A percentile compares a stretch with the other conserved stretches of the same genome.
phyloP scores from a whole-genome alignment of 2,888 invertebrate genomes.

The Parelbella ahira region DNA sequence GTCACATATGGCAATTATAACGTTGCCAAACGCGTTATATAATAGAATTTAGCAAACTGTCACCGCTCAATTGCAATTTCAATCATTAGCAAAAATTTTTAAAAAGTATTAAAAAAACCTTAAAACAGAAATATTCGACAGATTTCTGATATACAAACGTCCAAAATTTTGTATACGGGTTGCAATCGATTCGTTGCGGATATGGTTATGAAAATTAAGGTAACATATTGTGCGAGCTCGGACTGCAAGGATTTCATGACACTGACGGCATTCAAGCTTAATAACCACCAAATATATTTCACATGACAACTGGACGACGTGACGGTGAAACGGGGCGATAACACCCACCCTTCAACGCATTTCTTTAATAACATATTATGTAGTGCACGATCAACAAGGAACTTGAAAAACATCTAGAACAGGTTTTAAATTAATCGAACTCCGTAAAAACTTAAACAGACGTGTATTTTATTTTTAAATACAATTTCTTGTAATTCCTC shows the following conservation, averaged over 20 bases:
- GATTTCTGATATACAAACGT: too few relatives aligned
- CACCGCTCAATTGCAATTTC: too few relatives aligned
- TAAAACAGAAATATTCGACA: too few relatives aligned
- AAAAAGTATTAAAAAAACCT: slow-evolving; percentile 23
- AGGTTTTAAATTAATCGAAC: background rate
- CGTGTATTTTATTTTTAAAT: too few relatives aligned
- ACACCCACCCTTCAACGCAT: slow-evolving; percentile 44
- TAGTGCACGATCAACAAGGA: background rate
- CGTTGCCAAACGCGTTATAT: too few relatives aligned
- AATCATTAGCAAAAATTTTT: too few relatives aligned
- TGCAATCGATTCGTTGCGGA: slow-evolving; percentile 21
- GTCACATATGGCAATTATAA: too few relatives aligned
- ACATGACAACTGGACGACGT: slow-evolving; percentile 52
- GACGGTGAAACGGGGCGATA: slow-evolving; percentile 44
- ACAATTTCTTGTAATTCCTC: too few relatives aligned
- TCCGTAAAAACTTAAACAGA: too few relatives aligned
- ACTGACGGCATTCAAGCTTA: slow-evolving; percentile 40
- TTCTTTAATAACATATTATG: slow-evolving; percentile 30
- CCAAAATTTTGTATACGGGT: too few relatives aligned
- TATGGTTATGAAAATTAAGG: slow-evolving; percentile 13
- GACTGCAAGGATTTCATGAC: slow-evolving; percentile 25
- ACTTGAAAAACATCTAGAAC: slow-evolving; percentile 5
- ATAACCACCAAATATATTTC: slow-evolving; percentile 55
- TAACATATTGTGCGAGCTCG: slow-evolving; percentile 23
- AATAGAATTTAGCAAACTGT: too few relatives aligned